A percentile compares a stretch with the other conserved stretches of the same genome.
These are phyloP conservation scores for Erebia aethiops DNA, from an alignment of 2,888 invertebrate genomes.

Conservation along the genomic window DNA sequence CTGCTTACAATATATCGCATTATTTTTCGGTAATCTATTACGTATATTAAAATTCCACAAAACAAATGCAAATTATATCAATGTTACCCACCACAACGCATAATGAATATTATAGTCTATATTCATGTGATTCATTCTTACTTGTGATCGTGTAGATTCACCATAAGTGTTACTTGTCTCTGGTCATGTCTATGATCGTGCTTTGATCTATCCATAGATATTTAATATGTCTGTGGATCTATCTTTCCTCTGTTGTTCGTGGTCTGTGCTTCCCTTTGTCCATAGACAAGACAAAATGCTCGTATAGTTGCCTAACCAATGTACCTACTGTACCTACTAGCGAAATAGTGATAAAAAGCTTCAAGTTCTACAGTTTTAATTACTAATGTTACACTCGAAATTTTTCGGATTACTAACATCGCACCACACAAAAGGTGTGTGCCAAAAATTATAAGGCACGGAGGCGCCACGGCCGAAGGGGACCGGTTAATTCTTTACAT, in stretches of 20 bases:
- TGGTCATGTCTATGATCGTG: not conserved
- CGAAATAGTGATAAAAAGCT: slow-evolving; percentile 74
- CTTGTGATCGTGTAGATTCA: too few relatives aligned
- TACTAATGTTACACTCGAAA: slow-evolving; percentile 81
- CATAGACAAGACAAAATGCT: slow-evolving; percentile 79
- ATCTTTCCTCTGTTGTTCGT: slow-evolving; percentile 11
- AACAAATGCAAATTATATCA: too few relatives aligned
- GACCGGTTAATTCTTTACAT: slow-evolving; percentile 81
- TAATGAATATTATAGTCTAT: too few relatives aligned
- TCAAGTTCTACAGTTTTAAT: slow-evolving; percentile 54
- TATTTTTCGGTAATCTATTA: too few relatives aligned
- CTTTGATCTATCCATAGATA: too few relatives aligned
- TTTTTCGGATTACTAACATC: slow-evolving; percentile 71
- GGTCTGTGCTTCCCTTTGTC: slow-evolving; percentile 36
- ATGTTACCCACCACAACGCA: too few relatives aligned
- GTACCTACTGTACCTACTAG: slow-evolving; percentile 54
- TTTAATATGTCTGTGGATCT: too few relatives aligned
- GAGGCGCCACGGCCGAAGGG: slow-evolving; percentile 77
- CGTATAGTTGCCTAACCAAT: slow-evolving; percentile 80
- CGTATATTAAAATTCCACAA: too few relatives aligned
- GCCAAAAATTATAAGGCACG: slow-evolving; percentile 72
- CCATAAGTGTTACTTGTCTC: not conserved
- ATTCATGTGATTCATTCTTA: too few relatives aligned
- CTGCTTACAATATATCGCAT: too few relatives aligned
- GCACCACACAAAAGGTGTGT: slow-evolving; percentile 67